Base-by-base conservation (phyloP, 2,888 invertebrate genomes). In the Plagodis pulveraria region DNA sequence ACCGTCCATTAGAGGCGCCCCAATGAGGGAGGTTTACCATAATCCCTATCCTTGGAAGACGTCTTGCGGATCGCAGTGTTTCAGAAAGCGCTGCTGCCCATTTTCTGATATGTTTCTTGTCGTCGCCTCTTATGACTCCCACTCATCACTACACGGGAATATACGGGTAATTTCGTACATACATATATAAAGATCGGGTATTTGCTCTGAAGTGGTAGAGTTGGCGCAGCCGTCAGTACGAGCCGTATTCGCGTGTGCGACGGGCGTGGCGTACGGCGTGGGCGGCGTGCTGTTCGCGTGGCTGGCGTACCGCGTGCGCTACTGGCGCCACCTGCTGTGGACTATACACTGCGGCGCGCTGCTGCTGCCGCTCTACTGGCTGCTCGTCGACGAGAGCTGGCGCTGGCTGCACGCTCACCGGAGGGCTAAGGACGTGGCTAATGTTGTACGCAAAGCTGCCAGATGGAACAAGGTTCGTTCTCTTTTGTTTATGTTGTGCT, bases 321-420 rank as follows among this genome's bases (percentile, higher is more conserved):
- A 95, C 77, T 97, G 97, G 97, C 94, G 96, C 65, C 78, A 86
- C 54, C 86, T 96, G 63, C 93, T 96, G 63, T 88, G 94, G 56
- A 87, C 94, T 40, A 84, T 95, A 40, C 96, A 97, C 80, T 81
- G 93, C 6, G 96, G 96, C 0, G 94, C 95, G 10, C 84, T 96
- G 60, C 81, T 96, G 12, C 93, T 96, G 66, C 85, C 97, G 46
- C 81, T 94, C 9, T 96, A 96, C 80, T 93, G 95, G 74, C 94
- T 95, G 93, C 77, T 96, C 47, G 77, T 96, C 35, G 95, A 96
- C 35, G 96, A 96, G 87, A 96, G 96, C 68, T 91, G 95, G 50
- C 93, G 97, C 72, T 97, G 97, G 97, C 91, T 97, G 55, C 86
- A 96, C 52, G 94, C 94, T 9, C 93, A 94, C 56, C 94, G 94